Evolutionary conservation across 2,888 invertebrate genomes (phyloP).

Genomic region (Bruchidius siliquastri): DNA sequence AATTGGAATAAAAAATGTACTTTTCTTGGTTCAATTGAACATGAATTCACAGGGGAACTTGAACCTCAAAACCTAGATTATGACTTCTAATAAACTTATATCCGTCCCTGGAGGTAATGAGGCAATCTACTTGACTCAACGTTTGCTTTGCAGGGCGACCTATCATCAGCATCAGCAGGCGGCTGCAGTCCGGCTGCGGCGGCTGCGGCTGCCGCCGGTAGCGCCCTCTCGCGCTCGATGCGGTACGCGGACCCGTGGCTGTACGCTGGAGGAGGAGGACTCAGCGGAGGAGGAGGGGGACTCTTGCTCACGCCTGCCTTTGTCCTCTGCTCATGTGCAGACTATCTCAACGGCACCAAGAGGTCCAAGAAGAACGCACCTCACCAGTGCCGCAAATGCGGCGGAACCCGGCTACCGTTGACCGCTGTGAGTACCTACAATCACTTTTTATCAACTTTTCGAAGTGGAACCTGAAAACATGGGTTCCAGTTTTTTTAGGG

Average conservation of each 20-base stretch:
- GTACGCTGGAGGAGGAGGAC: constrained; percentile 60
- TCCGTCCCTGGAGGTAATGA: no score
- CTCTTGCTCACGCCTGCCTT: constrained; percentile 57
- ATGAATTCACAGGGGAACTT: no score
- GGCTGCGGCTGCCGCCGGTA: constrained; percentile 26
- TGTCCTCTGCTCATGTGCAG: constrained; percentile 76
- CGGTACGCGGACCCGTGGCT: constrained; percentile 82
- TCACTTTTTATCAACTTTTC: no score
- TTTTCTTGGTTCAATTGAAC: no score
- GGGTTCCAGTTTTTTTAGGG: no score
- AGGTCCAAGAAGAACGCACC: constrained; percentile 69
- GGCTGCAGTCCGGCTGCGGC: neutral
- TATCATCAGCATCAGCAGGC: neutral
- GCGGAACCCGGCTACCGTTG: constrained; percentile 71
- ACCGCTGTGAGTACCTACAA: constrained; percentile 44
- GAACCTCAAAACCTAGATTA: no score
- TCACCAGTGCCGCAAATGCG: constrained; percentile 77
- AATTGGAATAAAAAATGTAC: no score
- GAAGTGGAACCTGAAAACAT: no score
- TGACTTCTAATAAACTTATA: no score
- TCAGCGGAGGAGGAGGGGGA: constrained; percentile 25
- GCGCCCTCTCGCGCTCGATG: constrained; percentile 77
- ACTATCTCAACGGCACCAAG: constrained; percentile 74
- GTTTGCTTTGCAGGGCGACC: constrained; percentile 11
- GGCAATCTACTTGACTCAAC: neutral